These are phyloP conservation scores for Tachysurus fulvidraco DNA, from an alignment of 2,113 vertebrate species.

Conservation along the genomic window DNA sequence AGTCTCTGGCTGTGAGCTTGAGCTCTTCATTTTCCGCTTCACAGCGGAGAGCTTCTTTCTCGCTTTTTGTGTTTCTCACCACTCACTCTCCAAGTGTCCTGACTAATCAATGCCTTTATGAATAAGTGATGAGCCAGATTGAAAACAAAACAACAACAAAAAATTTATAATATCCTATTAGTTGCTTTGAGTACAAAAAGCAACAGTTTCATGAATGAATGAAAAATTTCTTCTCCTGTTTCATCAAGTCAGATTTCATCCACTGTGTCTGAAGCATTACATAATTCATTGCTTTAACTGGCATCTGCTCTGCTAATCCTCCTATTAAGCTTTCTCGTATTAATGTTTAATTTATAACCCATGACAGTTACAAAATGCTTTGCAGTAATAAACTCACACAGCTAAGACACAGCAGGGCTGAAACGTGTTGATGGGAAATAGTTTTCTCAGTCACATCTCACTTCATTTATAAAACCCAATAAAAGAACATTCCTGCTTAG, in stretches of 20 bases:
- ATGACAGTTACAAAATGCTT: constrained; percentile 57
- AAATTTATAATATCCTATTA: neutral
- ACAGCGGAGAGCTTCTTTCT: neutral
- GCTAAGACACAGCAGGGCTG: constrained; percentile 37
- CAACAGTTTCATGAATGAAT: constrained; percentile 10
- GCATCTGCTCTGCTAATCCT: constrained; percentile 21
- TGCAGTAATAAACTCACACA: constrained; percentile 51
- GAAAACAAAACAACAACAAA: constrained; percentile 15
- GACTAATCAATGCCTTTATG: constrained; percentile 8
- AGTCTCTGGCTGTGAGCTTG: constrained; percentile 14
- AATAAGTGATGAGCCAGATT: constrained; percentile 4
- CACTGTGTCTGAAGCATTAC: constrained; percentile 4
- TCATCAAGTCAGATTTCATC: neutral
- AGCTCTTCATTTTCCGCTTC: constrained; percentile 18
- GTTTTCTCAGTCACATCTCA: constrained; percentile 37
- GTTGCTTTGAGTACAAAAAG: neutral
- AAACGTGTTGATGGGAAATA: constrained; percentile 24
- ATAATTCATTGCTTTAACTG: constrained; percentile 28
- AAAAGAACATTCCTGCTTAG: constrained; percentile 25
- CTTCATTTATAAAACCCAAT: constrained; percentile 37
- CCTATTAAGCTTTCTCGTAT: constrained; percentile 51
- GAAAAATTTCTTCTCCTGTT: constrained; percentile 6
- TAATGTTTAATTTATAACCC: constrained; percentile 64
- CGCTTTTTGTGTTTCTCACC: constrained; percentile 1
- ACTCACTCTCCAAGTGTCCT: constrained; percentile 11